These are phyloP conservation scores for Ceratina australensis DNA, from an alignment of 1,140 invertebrate species.

Conservation along the genomic window DNA sequence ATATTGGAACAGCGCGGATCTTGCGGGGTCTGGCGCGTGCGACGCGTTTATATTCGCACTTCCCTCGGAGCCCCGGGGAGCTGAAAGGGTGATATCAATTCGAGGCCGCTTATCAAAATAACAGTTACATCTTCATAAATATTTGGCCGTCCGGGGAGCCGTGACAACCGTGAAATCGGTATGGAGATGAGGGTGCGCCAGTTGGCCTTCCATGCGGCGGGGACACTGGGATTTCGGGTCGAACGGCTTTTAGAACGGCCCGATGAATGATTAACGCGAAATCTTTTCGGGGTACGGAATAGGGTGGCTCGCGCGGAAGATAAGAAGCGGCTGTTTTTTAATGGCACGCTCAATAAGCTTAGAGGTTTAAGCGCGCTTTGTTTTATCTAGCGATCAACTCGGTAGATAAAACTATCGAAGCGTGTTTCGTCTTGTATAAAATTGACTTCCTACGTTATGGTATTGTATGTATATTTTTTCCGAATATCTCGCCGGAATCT, in stretches of 20 bases:
- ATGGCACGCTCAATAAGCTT: background rate
- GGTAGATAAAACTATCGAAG: no score
- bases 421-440: no score
- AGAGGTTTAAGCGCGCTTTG: no score
- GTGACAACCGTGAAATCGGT: conserved; percentile 75
- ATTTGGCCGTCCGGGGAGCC: conserved; percentile 68
- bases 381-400: no score
- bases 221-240: conserved; percentile 30
- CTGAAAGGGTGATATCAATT: conserved; percentile 65
- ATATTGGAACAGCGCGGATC: conserved; percentile 74
- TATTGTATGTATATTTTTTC: no score
- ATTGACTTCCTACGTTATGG: no score
- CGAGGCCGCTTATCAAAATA: conserved; percentile 78
- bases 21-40: conserved; percentile 66
- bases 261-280: conserved; percentile 30
- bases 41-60: conserved; percentile 79
- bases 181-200: conserved; percentile 71
- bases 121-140: conserved; percentile 80
- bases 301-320: background rate
- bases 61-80: conserved; percentile 42
- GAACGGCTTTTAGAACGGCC: background rate
- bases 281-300: background rate
- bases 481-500: background rate
- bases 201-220: background rate
- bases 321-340: background rate